Percentiles rank a stretch among this genome's conserved stretches.
phyloP scores from a whole-genome alignment of 2,888 invertebrate genomes.

The Himalopsyche anomala region DNA sequence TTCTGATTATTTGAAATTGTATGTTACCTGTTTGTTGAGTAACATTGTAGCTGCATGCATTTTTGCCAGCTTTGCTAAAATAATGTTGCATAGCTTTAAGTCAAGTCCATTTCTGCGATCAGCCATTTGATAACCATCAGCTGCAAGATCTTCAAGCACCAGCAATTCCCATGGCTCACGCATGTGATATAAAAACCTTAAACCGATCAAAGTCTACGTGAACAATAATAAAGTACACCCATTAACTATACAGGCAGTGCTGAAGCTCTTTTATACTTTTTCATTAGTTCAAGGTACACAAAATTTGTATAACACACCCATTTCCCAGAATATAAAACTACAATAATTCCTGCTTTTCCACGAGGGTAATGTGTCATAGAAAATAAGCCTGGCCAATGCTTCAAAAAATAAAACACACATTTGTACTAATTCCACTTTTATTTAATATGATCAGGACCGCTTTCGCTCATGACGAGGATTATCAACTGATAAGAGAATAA shows the following conservation, averaged over 20 bases:
- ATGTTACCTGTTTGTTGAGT: constrained; percentile 73
- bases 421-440: too few species aligned
- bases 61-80: constrained; percentile 76
- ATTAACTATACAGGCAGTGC: not conserved
- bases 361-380: too few species aligned
- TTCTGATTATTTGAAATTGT: too few species aligned
- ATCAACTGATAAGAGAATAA: too few species aligned
- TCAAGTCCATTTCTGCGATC: constrained; percentile 76
- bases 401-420: too few species aligned
- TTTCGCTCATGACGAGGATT: too few species aligned
- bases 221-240: not conserved
- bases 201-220: not conserved
- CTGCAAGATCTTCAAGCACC: constrained; percentile 77
- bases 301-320: too few species aligned
- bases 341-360: too few species aligned
- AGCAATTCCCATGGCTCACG: constrained; percentile 69
- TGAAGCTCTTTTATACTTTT: not conserved
- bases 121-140: constrained; percentile 76
- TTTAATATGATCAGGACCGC: too few species aligned
- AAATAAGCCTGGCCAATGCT: too few species aligned
- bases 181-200: constrained; percentile 51
- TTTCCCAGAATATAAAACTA: too few species aligned
- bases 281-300: too few species aligned
- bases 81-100: constrained; percentile 74
- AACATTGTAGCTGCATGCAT: constrained; percentile 78